Evolutionary conservation across 2,888 invertebrate species (phyloP), one percentile per base, ranked within the genome.

Genomic region (Hydropsyche betteni): DNA sequence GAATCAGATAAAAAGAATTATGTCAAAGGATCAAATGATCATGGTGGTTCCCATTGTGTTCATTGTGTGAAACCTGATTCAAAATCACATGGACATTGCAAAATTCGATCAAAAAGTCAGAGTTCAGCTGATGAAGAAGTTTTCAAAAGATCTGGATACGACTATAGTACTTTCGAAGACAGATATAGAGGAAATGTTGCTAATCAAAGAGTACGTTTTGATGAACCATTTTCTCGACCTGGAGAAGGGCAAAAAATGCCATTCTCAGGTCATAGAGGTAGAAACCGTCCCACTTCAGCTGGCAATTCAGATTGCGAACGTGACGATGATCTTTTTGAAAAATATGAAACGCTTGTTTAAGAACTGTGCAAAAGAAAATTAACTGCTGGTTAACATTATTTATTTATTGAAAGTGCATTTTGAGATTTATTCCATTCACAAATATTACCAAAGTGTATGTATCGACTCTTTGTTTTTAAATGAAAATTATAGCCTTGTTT

Each of bases 291-390:
- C 7, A 50, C 73, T 4, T 74, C 76, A 14, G 74, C 74, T 5
- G 77, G 75, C 8, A 86, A 86, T 80, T 85, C 84, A 10, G 87
- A 86, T 79, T 86, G 85, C n/a, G 83, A 83, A 79, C 82, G 81
- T 16, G 86, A 87, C 78, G 87, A 80, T 52, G 80, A 80, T 58
- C 58, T 87, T 68, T 84, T 87, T 44, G 88, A 88, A 80, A 88
- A 88, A 81, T 88, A 88, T 79, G 88, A 88, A 80, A 88, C 88
- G 24, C 84, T 88, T 75, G 87, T 88, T 64, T 87, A 82, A 70
- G 33, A 53, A 68, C 53, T 75, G 16, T 55, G n/a, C 12, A 55
- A 12, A 12, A 14, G 6, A 55, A 53, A 14, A 8, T 10, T 55
- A 16, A 14, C 6, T 10, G 12, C 55, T 12, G n/a, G 6, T 55